Conservation (phyloP, 2,113 vertebrate species). For the Pluvialis apricaria region DNA sequence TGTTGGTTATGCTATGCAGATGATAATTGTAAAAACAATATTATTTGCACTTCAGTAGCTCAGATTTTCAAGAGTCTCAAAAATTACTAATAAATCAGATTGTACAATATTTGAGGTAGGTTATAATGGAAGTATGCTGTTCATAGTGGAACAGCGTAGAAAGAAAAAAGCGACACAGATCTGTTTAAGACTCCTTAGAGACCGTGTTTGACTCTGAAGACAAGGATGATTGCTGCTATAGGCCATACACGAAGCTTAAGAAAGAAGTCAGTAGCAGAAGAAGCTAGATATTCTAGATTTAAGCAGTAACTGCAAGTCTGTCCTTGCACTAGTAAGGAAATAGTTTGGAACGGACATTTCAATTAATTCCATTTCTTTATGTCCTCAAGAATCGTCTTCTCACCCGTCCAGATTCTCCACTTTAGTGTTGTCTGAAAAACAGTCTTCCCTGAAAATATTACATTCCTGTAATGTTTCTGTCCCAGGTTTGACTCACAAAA, state of each 20-base stretch:
- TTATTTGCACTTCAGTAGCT: background rate
- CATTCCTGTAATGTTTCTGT: background rate
- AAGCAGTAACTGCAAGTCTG: background rate
- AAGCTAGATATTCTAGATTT: background rate
- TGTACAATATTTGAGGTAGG: background rate
- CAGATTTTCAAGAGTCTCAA: background rate
- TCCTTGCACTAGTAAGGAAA: background rate
- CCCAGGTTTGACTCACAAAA: background rate
- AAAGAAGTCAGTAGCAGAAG: background rate
- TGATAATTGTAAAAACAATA: background rate
- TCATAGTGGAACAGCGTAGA: background rate
- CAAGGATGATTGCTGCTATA: background rate
- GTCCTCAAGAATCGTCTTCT: background rate
- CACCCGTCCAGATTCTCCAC: background rate
- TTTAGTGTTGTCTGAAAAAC: background rate
- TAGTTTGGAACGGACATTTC: background rate
- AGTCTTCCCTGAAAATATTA: background rate
- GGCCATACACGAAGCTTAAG: background rate
- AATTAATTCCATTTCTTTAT: background rate
- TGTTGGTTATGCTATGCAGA: background rate
- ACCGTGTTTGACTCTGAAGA: background rate
- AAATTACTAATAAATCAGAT: background rate
- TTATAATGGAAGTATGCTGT: background rate
- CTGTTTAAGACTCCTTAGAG: background rate
- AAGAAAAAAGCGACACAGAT: background rate